Base-by-base conservation (phyloP, 2,888 invertebrate species). In the Neocrepidodera transversa region DNA sequence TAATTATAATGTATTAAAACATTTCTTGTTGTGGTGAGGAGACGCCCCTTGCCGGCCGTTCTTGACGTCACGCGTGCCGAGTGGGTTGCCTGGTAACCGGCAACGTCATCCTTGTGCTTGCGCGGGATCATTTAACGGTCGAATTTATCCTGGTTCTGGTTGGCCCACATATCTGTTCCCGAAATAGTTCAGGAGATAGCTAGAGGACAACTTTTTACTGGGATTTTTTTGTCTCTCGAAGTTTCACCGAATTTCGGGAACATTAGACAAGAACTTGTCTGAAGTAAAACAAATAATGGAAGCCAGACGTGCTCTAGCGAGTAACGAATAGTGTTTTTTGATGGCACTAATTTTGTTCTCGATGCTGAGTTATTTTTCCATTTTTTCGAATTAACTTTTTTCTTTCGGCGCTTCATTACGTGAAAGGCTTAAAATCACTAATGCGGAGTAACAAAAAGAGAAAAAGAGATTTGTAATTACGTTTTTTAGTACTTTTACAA, bases 81-180 rank as follows among this genome's bases (percentile, higher is more conserved):
- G 55, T 63, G 62, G 58, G 65, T 68, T 59, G 53, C 68, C 63
- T 63, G 62, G 68, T 60, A 68, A 70, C 70, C 26, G 56, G 47
- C 65, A 32, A 68, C 68, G 68, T 68, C 70, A 68, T 64, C 60
- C 63, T 64, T 62, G 58, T 59, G 64, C 54, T 51, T 60, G 62
- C 64, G 62, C 68, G 60, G 62, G 66, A 66, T 64, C 63, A 65
- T 61, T 64, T 64, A 64, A 66, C 65, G 67, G 67, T 64, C 63
- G 66, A 65, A 66, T 67, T 69, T 65, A 66, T 64, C 65, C 66
- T 55, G 62, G 64, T 48, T 48, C 40, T 47, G 16, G 54, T 55
- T 54, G 50, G 52, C 60, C 38, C 65, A 62, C 52, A 62, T 59
- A 57, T 57, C 55, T 51, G 51, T 35, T 50, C 56, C 50, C 50